Evolutionary conservation across 2,888 invertebrate species (phyloP), one percentile per base, ranked within the genome.

Genomic region (Syrista parreyssii): DNA sequence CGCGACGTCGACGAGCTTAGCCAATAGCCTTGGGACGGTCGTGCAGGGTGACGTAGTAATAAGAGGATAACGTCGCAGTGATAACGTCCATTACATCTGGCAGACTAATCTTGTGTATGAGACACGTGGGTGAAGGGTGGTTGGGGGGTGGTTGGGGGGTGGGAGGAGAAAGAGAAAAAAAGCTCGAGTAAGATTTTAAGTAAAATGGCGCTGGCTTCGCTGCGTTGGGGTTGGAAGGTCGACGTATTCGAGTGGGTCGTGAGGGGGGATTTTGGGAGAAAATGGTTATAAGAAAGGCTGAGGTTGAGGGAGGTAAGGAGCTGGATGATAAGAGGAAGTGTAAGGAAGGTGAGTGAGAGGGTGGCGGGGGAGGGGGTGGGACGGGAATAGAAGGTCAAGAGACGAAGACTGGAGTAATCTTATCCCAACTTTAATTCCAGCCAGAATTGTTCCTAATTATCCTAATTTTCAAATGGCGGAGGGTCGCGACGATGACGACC

Each of bases 401-500:
- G 71, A 76, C 69, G 72, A 79, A 80, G 30, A 12, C 30, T 30
- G 79, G 82, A 84, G 81, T 86, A 86, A 86, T 86, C 84, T 83
- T 79, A 86, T 82, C 79, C 80, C 76, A 76, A 82, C 82, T 85
- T 83, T 84, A 82, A 85, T 86, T 83, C 80, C 80, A 78, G 68
- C 74, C 79, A 78, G 84, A 84, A 86, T 83, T 82, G 79, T 81
- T 81, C 79, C 83, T 84, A 86, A 86, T 86, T 84, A 84, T 85
- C 80, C 83, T 83, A 81, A 85, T 84, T 85, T 82, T 76, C 68
- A 79, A 76, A 84, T 79, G 79, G 78, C 68, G 79, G 75, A 73
- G 30, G 68, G 35, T 36, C 23, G 34, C 76, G 32, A 73, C 32
- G 4, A 75, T 78, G 75, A 76, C 75, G 34, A 75, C 73, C 32